phyloP scores from a whole-genome alignment of 1,140 invertebrate species.

The Rhagoletis pomonella region DNA sequence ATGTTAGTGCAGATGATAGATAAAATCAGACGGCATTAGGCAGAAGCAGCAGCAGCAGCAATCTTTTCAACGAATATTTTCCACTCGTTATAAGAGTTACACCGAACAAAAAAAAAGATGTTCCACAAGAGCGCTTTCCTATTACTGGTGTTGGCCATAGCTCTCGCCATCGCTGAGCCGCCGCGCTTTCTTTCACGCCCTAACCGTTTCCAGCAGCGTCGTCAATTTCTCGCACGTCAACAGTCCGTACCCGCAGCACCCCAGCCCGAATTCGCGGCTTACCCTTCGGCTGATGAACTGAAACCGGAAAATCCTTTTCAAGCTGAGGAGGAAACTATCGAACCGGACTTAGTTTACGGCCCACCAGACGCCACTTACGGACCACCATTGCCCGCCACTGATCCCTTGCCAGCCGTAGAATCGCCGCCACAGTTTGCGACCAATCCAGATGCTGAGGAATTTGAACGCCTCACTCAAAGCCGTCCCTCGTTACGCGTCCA shows the following conservation, averaged over 20 bases:
- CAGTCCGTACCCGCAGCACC: slow-evolving; percentile 51
- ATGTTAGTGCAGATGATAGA: neutral
- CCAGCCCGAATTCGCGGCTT: slow-evolving; percentile 59
- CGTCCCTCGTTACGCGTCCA: neutral
- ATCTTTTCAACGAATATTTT: slow-evolving; percentile 12
- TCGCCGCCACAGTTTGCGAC: slow-evolving; percentile 53
- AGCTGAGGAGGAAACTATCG: slow-evolving; percentile 40
- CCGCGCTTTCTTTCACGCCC: no score
- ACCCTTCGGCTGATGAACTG: slow-evolving; percentile 66
- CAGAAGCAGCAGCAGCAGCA: slow-evolving; percentile 28
- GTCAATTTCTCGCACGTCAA: slow-evolving; percentile 55
- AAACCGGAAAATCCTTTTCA: slow-evolving; percentile 63
- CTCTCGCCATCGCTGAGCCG: neutral
- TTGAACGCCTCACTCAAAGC: neutral
- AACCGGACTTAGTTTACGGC: slow-evolving; percentile 66
- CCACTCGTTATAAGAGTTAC: neutral
- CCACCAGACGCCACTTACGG: slow-evolving; percentile 61
- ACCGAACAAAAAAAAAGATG: neutral
- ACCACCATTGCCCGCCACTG: slow-evolving; percentile 54
- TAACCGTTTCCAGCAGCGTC: slow-evolving; percentile 44
- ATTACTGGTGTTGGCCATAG: slow-evolving; percentile 41
- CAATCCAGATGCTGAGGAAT: slow-evolving; percentile 56
- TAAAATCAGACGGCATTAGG: slow-evolving; percentile 40
- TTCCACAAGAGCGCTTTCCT: slow-evolving; percentile 4
- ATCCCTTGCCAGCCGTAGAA: slow-evolving; percentile 65